phyloP scores from a whole-genome alignment of 2,888 invertebrate species.

The Macrosoma leucophasiata region DNA sequence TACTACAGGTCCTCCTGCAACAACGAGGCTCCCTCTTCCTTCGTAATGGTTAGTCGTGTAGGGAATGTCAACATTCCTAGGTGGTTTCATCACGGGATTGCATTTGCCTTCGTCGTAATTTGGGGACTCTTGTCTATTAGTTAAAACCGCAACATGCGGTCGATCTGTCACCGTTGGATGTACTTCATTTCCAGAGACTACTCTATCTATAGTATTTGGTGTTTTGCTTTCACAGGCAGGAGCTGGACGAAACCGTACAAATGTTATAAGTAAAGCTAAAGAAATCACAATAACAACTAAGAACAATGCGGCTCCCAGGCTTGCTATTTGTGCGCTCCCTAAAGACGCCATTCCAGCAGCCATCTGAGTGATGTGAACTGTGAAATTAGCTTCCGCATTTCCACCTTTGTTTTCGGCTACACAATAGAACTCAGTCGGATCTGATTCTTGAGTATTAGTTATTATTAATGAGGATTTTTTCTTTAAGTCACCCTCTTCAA shows the following conservation, averaged over 20 bases:
- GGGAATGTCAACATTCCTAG: slow-evolving; percentile 79
- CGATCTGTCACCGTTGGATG: slow-evolving; percentile 65
- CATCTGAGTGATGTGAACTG: slow-evolving; percentile 85
- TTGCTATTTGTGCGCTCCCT: slow-evolving; percentile 90
- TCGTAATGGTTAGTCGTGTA: slow-evolving; percentile 82
- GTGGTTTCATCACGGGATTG: slow-evolving; percentile 84
- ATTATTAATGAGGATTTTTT: slow-evolving; percentile 85
- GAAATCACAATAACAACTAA: slow-evolving; percentile 85
- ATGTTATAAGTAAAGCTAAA: slow-evolving; percentile 80
- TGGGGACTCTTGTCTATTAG: slow-evolving; percentile 66
- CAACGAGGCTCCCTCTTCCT: slow-evolving; percentile 79
- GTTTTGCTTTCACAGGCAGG: slow-evolving; percentile 85
- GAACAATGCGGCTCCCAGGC: slow-evolving; percentile 87
- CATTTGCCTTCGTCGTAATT: slow-evolving; percentile 61
- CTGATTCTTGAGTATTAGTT: slow-evolving; percentile 88
- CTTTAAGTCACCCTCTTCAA: slow-evolving; percentile 84
- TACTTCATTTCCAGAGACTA: slow-evolving; percentile 77
- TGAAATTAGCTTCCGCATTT: slow-evolving; percentile 91
- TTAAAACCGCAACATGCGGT: slow-evolving; percentile 74
- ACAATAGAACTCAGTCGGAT: slow-evolving; percentile 90
- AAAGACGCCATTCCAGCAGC: slow-evolving; percentile 87
- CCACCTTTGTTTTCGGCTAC: slow-evolving; percentile 93
- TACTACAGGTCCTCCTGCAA: slow-evolving; percentile 78
- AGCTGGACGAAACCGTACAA: slow-evolving; percentile 83
- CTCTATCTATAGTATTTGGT: slow-evolving; percentile 83